phyloP scores from a whole-genome alignment of 2,888 invertebrate genomes.

The Melinaea marsaeus region DNA sequence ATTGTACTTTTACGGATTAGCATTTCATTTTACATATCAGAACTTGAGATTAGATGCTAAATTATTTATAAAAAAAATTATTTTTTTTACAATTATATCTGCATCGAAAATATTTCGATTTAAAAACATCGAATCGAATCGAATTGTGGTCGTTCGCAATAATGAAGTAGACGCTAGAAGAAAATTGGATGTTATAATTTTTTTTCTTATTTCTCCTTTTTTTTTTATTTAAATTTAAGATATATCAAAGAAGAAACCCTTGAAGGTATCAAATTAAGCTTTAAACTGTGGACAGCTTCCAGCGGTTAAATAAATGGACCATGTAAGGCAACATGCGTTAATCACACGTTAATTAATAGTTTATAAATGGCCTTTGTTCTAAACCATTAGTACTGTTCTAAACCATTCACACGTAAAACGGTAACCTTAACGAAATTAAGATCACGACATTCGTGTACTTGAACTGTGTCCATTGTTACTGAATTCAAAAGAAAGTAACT shows the following conservation, averaged over 20 bases:
- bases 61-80: too few relatives aligned
- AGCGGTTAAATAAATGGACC: conserved; percentile 16
- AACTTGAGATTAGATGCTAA: too few relatives aligned
- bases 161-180: too few relatives aligned
- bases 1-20: not conserved
- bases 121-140: too few relatives aligned
- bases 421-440: conserved; percentile 58
- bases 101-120: too few relatives aligned
- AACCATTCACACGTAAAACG: conserved; percentile 42
- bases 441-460: conserved; percentile 47
- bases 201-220: too few relatives aligned
- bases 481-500: not conserved
- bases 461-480: conserved; percentile 37
- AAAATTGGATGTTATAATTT: too few relatives aligned
- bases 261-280: not conserved
- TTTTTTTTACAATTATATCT: too few relatives aligned
- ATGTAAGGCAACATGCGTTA: conserved; percentile 21
- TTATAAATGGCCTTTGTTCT: conserved; percentile 40
- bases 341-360: conserved; percentile 26
- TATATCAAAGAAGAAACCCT: not conserved
- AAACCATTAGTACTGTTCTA: conserved; percentile 31
- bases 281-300: not conserved
- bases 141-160: too few relatives aligned
- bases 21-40: not conserved
- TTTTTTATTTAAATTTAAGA: not conserved